A percentile compares a stretch with the other conserved stretches of the same genome.
phyloP scores from a whole-genome alignment of 2,888 invertebrate genomes.

The Himalopsyche japonica region DNA sequence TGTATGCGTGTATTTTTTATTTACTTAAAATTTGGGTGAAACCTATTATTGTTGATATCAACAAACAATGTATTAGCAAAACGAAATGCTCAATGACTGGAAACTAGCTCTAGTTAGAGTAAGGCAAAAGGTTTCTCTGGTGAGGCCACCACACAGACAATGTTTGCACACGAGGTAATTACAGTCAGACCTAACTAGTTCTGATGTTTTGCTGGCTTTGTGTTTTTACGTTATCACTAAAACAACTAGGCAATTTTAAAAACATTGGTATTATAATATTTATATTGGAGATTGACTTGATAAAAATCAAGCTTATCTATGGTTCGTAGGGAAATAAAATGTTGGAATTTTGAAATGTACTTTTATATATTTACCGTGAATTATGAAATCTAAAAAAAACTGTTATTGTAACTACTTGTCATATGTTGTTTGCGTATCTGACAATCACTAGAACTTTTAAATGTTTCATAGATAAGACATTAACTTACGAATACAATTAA shows the following conservation, averaged over 20 bases:
- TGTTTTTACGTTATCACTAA: slow-evolving; percentile 15
- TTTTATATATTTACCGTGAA: too few species aligned
- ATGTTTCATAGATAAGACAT: too few species aligned
- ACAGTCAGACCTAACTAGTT: slow-evolving; percentile 32
- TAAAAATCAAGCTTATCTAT: too few species aligned
- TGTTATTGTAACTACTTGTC: too few species aligned
- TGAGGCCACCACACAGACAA: slow-evolving; percentile 10
- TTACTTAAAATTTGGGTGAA: not conserved
- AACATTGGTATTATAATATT: not conserved
- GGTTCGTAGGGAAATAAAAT: too few species aligned
- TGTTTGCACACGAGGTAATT: slow-evolving; percentile 39
- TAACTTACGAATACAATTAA: too few species aligned
- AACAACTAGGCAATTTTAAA: not conserved
- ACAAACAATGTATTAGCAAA: not conserved
- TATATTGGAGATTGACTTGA: too few species aligned
- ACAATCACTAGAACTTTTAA: too few species aligned
- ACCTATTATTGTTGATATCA: not conserved
- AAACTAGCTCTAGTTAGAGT: slow-evolving; percentile 12
- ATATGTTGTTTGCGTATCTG: too few species aligned
- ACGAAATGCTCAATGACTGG: slow-evolving; percentile 31
- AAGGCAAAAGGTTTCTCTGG: slow-evolving; percentile 20
- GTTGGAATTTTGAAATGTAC: too few species aligned
- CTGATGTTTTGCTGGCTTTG: slow-evolving; percentile 29
- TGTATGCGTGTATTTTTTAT: not conserved
- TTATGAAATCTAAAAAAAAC: too few species aligned